phyloP scores from a whole-genome alignment of 2,888 invertebrate genomes.

The Hypena proboscidalis region DNA sequence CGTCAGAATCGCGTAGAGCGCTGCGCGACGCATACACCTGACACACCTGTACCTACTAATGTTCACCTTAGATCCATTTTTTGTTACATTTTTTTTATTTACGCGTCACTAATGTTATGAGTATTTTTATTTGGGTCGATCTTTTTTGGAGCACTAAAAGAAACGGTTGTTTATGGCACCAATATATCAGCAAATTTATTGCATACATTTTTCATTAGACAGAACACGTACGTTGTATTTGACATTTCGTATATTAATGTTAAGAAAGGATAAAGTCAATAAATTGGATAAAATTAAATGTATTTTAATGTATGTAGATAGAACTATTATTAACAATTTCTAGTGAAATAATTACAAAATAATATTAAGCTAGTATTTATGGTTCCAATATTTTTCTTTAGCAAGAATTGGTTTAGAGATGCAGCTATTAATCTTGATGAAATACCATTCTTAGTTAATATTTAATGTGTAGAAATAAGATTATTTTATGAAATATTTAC shows the following conservation, averaged over 20 bases:
- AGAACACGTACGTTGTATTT: background rate
- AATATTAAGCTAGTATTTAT: background rate
- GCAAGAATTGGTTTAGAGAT: too few relatives aligned
- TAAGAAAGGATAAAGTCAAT: too few relatives aligned
- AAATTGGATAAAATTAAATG: too few relatives aligned
- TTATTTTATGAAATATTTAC: too few relatives aligned
- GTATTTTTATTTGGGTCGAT: constrained; percentile 2
- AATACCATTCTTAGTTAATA: too few relatives aligned
- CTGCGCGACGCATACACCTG: constrained; percentile 69
- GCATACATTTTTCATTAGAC: constrained; percentile 22
- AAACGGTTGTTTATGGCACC: constrained; percentile 1
- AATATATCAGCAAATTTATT: constrained; percentile 17
- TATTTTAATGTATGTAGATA: too few relatives aligned
- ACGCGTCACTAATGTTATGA: constrained; percentile 4
- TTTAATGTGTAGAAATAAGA: too few relatives aligned
- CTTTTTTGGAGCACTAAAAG: constrained; percentile 2
- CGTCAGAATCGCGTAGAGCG: constrained; percentile 73
- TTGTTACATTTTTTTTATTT: constrained; percentile 23
- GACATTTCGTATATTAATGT: too few relatives aligned
- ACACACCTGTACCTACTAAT: constrained; percentile 68
- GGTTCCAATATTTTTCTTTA: too few relatives aligned
- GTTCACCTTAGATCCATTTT: constrained; percentile 45
- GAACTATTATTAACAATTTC: too few relatives aligned
- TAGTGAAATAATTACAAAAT: too few relatives aligned
- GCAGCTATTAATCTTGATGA: too few relatives aligned